Percentiles rank a stretch among this genome's conserved stretches.
phyloP scores from a whole-genome alignment of 1,140 invertebrate species.

The Pemphigus obesinymphae region DNA sequence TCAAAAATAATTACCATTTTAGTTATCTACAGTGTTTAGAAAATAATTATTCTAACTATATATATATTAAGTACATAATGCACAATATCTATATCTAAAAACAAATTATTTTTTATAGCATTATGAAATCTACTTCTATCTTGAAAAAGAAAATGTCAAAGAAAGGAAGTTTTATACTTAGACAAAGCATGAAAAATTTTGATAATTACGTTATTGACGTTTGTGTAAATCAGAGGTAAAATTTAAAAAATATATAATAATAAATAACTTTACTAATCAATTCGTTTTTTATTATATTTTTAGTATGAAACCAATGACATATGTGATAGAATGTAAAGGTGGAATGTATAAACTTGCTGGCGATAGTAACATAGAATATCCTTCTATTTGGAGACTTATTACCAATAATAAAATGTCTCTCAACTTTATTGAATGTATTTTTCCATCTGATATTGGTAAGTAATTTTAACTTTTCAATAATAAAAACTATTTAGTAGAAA shows the following conservation, averaged over 20 bases:
- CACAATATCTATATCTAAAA: neutral
- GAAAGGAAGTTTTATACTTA: conserved; percentile 72
- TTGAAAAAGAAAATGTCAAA: conserved; percentile 70
- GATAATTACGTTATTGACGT: conserved; percentile 75
- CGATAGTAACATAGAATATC: conserved; percentile 55
- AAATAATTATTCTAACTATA: neutral
- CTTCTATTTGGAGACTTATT: conserved; percentile 60
- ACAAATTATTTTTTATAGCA: conserved; percentile 54
- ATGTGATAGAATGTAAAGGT: conserved; percentile 52
- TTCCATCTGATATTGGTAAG: conserved; percentile 78
- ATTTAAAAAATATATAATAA: neutral
- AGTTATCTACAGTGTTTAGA: neutral
- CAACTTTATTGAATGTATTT: conserved; percentile 68
- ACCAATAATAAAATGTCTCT: conserved; percentile 59
- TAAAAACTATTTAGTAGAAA: too few species aligned
- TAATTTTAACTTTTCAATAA: too few species aligned
- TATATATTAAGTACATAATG: neutral
- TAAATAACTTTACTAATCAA: neutral
- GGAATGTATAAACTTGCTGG: conserved; percentile 7
- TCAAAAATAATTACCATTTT: too few species aligned
- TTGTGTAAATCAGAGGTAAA: conserved; percentile 63
- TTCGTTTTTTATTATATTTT: conserved; percentile 44
- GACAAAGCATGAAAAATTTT: conserved; percentile 74
- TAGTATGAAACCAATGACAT: conserved; percentile 64
- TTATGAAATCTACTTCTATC: conserved; percentile 76